Percentiles rank a stretch among this genome's conserved stretches.
Conservation (phyloP, 2,888 invertebrate species). For the Nephrotoma appendiculata region DNA sequence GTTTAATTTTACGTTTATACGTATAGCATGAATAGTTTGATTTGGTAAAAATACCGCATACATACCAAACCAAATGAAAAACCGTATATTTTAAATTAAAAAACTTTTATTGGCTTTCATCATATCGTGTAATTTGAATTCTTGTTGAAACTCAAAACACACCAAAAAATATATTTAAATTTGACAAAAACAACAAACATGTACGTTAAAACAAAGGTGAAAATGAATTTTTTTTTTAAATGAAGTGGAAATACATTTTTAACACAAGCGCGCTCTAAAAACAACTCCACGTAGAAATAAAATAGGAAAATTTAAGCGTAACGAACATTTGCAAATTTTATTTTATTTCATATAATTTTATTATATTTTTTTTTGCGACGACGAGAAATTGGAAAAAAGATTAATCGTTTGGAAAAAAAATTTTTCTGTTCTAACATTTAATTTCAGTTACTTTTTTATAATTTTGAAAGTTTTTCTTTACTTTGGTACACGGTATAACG, state of each 20-base stretch:
- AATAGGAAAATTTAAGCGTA: not conserved
- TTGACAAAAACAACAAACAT: not conserved
- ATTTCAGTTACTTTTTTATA: not conserved
- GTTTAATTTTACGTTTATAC: not conserved
- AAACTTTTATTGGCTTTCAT: not conserved
- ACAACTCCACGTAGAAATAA: not conserved
- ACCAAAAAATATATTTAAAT: not conserved
- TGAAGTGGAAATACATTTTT: not conserved
- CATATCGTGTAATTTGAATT: not conserved
- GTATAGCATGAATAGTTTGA: not conserved
- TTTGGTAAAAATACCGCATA: not conserved
- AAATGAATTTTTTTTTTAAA: not conserved
- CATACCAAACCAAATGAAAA: not conserved
- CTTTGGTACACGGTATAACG: not conserved
- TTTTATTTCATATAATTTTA: not conserved
- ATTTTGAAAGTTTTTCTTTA: too few species aligned
- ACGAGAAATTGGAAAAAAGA: not conserved
- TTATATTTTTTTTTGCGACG: not conserved
- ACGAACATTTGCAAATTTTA: not conserved
- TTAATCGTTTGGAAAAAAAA: not conserved
- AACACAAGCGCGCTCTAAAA: not conserved
- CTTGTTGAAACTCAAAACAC: not conserved
- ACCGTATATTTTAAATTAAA: not conserved
- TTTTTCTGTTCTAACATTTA: not conserved
- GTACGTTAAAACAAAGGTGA: not conserved